Percentiles rank a stretch among this genome's conserved stretches.
These are phyloP conservation scores for Boleophthalmus pectinirostris DNA, from an alignment of 2,113 vertebrate species.

Conservation along the genomic window DNA sequence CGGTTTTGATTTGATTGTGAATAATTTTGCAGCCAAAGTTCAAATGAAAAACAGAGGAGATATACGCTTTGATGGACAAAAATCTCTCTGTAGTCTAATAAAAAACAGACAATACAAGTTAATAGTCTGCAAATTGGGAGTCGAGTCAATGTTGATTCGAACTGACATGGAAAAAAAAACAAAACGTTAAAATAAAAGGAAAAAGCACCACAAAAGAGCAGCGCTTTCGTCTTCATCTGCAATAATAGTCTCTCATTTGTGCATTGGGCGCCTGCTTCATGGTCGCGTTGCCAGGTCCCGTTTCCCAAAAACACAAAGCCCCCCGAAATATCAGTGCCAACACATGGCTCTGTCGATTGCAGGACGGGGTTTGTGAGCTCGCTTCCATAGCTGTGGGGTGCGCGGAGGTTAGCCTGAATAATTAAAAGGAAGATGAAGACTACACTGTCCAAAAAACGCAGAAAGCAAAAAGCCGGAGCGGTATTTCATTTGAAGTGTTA, in stretches of 20 bases:
- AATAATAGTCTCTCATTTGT: constrained; percentile 60
- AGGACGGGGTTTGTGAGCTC: constrained; percentile 28
- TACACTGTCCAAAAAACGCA: constrained; percentile 52
- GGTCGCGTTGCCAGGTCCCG: constrained; percentile 48
- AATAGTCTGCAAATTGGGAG: constrained; percentile 9
- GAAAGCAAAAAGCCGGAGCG: constrained; percentile 44
- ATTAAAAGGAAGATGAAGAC: constrained; percentile 57
- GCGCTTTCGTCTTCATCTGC: constrained; percentile 58
- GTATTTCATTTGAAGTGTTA: constrained; percentile 39
- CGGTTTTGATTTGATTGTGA: too few relatives aligned
- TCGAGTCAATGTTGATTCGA: constrained; percentile 18
- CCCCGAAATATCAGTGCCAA: constrained; percentile 68
- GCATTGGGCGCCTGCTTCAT: constrained; percentile 31
- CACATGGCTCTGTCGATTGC: constrained; percentile 64
- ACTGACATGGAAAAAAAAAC: constrained; percentile 36
- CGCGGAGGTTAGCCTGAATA: constrained; percentile 69
- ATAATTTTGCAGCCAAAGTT: not conserved
- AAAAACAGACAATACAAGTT: constrained; percentile 11
- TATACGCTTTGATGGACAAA: constrained; percentile 7
- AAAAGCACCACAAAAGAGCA: constrained; percentile 17
- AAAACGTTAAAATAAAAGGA: constrained; percentile 23
- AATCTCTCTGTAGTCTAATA: not conserved
- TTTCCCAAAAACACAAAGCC: constrained; percentile 63
- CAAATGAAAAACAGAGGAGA: constrained; percentile 16
- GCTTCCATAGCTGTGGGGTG: constrained; percentile 61